Conservation (phyloP, 1,140 invertebrate genomes). For the Drosophila asahinai region DNA sequence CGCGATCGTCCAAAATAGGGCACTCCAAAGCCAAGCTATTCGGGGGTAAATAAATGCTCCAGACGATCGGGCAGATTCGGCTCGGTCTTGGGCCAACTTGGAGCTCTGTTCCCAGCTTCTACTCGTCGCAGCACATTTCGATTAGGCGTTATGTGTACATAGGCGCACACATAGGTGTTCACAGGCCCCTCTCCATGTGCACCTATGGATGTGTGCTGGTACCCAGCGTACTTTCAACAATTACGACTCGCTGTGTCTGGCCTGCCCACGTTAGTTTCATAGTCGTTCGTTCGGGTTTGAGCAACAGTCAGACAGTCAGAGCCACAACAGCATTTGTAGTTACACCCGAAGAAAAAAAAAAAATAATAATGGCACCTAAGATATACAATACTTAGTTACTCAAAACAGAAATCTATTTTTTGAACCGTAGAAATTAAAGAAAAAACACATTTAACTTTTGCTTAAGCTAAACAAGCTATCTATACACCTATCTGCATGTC, state of each 20-base stretch:
- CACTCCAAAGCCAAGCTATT: constrained; percentile 14
- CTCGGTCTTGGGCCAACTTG: constrained; percentile 18
- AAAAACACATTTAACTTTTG: neutral
- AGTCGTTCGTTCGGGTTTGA: constrained; percentile 62
- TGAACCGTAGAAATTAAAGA: neutral
- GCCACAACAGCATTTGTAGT: constrained; percentile 56
- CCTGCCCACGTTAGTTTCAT: constrained; percentile 71
- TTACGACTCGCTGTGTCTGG: constrained; percentile 73
- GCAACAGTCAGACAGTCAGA: constrained; percentile 72
- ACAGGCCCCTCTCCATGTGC: constrained; percentile 32
- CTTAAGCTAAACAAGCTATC: too few relatives aligned
- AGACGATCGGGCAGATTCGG: constrained; percentile 10
- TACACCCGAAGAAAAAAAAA: constrained; percentile 26
- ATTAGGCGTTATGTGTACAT: constrained; percentile 70
- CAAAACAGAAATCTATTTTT: too few relatives aligned
- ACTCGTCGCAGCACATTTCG: constrained; percentile 75
- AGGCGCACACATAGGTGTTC: constrained; percentile 13
- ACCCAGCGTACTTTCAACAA: constrained; percentile 78
- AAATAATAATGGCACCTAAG: neutral
- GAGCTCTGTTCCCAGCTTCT: constrained; percentile 44
- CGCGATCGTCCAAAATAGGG: constrained; percentile 7
- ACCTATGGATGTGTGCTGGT: constrained; percentile 38
- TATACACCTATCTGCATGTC: too few relatives aligned
- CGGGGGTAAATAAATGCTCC: constrained; percentile 26
- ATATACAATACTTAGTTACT: too few relatives aligned